Percentiles rank a stretch among this genome's conserved stretches.
These are phyloP conservation scores for Melipona bicolor DNA, from an alignment of 2,888 invertebrate genomes.

Conservation along the genomic window DNA sequence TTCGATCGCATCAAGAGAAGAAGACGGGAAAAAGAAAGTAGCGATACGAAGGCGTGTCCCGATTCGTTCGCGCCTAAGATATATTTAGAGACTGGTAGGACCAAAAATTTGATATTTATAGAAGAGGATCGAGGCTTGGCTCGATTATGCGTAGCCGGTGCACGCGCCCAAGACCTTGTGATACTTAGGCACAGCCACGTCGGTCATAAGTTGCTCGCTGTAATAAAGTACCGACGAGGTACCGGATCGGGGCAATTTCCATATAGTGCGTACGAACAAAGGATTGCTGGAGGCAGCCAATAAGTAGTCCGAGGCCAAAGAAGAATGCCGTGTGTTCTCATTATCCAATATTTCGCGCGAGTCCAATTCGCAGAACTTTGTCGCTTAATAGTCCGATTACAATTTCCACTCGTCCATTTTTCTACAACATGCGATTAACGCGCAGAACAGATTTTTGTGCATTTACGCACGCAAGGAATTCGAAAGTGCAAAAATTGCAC, in stretches of 20 bases:
- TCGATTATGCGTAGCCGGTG: conserved; percentile 54
- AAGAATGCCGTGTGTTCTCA: conserved; percentile 34
- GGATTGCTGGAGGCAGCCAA: conserved; percentile 43
- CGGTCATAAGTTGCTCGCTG: conserved; percentile 54
- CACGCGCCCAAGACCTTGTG: conserved; percentile 62
- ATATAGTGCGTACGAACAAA: conserved; percentile 58
- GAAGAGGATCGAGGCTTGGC: conserved; percentile 48
- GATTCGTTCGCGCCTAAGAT: background rate
- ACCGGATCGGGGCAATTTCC: conserved; percentile 51
- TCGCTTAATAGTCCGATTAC: background rate
- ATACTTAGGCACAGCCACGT: conserved; percentile 57
- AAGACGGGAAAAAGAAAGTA: background rate
- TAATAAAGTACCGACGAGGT: conserved; percentile 61
- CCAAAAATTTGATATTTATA: conserved; percentile 38
- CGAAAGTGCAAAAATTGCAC: no score
- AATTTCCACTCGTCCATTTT: background rate
- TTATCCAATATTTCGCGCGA: conserved; percentile 31
- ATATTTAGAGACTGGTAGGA: conserved; percentile 20
- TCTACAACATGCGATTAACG: no score
- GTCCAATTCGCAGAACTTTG: background rate
- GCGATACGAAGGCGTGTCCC: background rate
- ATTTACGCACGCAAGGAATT: no score
- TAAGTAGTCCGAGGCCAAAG: conserved; percentile 54
- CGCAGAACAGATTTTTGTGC: no score
- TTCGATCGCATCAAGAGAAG: no score